Base-by-base conservation (phyloP, 2,797 vertebrate genomes). In the Rhinella marina region DNA sequence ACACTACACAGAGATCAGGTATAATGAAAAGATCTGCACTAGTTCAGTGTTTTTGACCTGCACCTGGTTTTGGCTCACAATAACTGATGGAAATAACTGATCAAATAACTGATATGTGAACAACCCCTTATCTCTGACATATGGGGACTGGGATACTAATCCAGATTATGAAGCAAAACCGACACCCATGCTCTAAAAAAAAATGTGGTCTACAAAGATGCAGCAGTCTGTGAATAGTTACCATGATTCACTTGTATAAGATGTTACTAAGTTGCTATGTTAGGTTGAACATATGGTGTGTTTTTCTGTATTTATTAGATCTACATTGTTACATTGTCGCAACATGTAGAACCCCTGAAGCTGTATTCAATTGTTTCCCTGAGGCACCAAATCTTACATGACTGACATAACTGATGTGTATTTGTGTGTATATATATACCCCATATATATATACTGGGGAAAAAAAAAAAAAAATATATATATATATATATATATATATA, bases 301-400 rank as follows among this genome's bases (percentile, higher is more conserved):
- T 64, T 73, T 75, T n/a, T 14, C 29, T 84, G 29, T 32, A 41
- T 73, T 68, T 84, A 84, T 48, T 59, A 84, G 27, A 3, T 59
- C 27, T 73, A 59, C 13, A 23, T 73, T 32, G 6, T 75, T 73
- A 59, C 13, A 23, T 73, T 32, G 6, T 75, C 50, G n/a, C 17
- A 83, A 25, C 59, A 76, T n/a, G n/a, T 50, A 25, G 10, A 27
- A 13, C 17, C 62, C 62, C 81, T 68, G 14, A 68, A 82, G 81
- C 81, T 50, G n/a, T 75, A 59, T 75, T 50, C 54, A 48, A 84
- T 59, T 59, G 29, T 23, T 75, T 10, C 17, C 68, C 27, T 10
- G 82, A 59, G 54, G 68, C 82, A 59, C 56, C 17, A 32, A 72
- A 73, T 27, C 52, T 75, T 4, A 73, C n/a, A 84, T 59, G 68